Evolutionary conservation across 2,797 vertebrate species (phyloP), one percentile per base, ranked within the genome.

Genomic region (Heliangelus exortis): DNA sequence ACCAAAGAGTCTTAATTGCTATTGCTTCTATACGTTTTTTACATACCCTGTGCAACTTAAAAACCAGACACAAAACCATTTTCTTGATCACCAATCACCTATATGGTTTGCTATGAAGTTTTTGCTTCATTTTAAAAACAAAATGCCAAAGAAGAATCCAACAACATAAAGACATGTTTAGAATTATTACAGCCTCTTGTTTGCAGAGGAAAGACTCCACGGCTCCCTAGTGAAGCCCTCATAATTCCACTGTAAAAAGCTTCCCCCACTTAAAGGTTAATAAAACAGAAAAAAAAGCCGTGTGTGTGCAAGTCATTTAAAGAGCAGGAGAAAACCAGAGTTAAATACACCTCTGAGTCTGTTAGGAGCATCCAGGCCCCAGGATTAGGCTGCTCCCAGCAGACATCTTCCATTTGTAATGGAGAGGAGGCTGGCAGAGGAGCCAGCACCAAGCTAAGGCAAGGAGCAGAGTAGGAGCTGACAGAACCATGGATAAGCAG

Each of bases 141-240:
- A 75, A 78, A 72, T 26, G 5, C 12, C 29, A 34, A 63, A 77
- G 63, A 18, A 73, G 53, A 9, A 72, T 89, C 1, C 10, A 43
- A 33, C 21, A 34, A 34, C 3, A 25, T 39, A 63, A 29, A 0
- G 0, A 14, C 1, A 0, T 9, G 26, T 55, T 63, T 43, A 19
- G 3, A 84, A 51, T 15, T 34, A 23, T 10, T 22, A n/a, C 2
- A 3, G 10, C 12, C 13, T 55, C 18, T 29, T 68, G 19, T 68
- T 50, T 26, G 14, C 9, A 50, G 33, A 34, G 12, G 8, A 65
- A n/a, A 54, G n/a, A 22, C 1, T 75, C 23, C 39, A 48, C 26
- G 23, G 33, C 57, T 31, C 21, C 17, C 45, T 57, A 31, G 19
- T 18, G 48, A 57, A 68, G 6, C 33, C 26, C 33, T 59, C 58